Evolutionary conservation across 2,797 vertebrate genomes (phyloP).

Genomic region (Sus cebifrons): DNA sequence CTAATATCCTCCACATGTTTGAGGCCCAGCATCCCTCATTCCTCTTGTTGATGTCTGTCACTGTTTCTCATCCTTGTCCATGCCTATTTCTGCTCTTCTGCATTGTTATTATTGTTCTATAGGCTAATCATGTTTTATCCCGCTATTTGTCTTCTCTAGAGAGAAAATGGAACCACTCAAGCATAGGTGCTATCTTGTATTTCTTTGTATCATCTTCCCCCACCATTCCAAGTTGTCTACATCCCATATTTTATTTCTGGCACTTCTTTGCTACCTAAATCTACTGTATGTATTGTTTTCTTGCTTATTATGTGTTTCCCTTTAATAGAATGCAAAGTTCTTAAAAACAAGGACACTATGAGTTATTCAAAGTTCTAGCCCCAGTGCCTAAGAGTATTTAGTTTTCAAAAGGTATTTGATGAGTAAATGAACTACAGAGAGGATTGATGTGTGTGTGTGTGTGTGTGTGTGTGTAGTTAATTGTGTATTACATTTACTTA

Average conservation of each 20-base stretch:
- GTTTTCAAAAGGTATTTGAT: slow-evolving; percentile 36
- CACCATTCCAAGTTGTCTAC: background rate
- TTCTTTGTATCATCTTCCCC: background rate
- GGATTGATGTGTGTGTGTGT: background rate
- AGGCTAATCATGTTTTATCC: background rate
- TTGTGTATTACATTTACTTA: background rate
- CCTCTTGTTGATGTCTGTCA: background rate
- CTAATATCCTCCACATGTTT: background rate
- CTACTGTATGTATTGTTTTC: background rate
- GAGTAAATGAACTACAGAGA: background rate
- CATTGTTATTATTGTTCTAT: background rate
- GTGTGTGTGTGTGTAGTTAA: background rate
- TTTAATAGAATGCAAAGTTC: background rate
- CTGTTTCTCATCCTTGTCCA: background rate
- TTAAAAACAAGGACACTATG: background rate
- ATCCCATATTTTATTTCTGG: background rate
- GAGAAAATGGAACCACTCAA: background rate
- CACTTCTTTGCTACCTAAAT: background rate
- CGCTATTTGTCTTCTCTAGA: background rate
- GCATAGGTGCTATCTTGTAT: background rate
- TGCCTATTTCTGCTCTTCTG: background rate
- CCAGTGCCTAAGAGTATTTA: background rate
- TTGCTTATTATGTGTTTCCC: background rate
- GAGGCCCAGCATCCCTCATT: background rate
- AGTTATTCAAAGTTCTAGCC: slow-evolving; percentile 32